Conservation (phyloP, 2,113 vertebrate genomes). For the Dicentrarchus labrax region DNA sequence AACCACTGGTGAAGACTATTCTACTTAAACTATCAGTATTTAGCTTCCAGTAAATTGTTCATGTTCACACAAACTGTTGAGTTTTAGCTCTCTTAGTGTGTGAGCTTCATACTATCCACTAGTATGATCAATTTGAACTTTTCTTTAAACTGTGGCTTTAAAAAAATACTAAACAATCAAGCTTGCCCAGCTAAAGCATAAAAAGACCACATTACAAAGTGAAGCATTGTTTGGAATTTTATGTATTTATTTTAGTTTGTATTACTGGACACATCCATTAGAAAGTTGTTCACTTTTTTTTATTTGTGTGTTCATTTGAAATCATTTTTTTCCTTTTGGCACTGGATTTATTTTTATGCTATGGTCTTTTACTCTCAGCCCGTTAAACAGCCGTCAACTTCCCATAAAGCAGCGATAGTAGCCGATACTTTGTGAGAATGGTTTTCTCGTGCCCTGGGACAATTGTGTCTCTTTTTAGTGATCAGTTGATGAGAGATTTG, state of each 20-base stretch:
- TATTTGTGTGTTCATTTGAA: not conserved
- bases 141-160: not conserved
- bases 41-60: too few relatives aligned
- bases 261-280: not conserved
- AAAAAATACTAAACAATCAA: not conserved
- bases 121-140: not conserved
- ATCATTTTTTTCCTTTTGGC: not conserved
- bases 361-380: not conserved
- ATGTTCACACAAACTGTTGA: too few relatives aligned
- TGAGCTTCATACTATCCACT: not conserved
- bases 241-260: not conserved
- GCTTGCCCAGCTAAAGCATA: not conserved
- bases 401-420: conserved; percentile 1
- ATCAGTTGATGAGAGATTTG: not conserved
- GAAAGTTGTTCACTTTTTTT: not conserved
- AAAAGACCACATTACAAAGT: not conserved
- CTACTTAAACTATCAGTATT: too few relatives aligned
- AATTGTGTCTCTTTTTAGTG: not conserved
- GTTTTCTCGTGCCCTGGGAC: not conserved
- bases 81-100: not conserved
- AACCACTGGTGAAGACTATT: too few relatives aligned
- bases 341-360: not conserved
- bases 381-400: not conserved
- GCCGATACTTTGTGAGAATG: not conserved
- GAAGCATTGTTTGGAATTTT: not conserved